Conservation (phyloP, 2,797 vertebrate genomes). For the Myotis planiceps region DNA sequence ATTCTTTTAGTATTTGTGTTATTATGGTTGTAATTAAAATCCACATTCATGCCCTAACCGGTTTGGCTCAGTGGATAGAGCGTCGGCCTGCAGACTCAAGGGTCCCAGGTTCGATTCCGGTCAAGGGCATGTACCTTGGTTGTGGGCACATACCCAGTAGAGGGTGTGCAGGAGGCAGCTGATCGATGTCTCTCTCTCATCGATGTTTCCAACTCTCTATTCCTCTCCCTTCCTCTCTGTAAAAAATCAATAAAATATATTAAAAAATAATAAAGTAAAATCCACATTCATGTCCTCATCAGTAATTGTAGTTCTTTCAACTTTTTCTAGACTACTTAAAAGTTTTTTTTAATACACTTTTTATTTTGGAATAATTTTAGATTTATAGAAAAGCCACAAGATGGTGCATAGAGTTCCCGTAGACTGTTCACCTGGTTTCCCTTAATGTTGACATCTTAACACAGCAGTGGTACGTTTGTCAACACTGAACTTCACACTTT, state of each 20-base stretch:
- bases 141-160: too few species aligned
- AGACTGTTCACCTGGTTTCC: neutral
- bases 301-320: conserved; percentile 15
- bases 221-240: too few species aligned
- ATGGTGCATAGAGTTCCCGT: neutral
- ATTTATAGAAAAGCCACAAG: conserved; percentile 17
- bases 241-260: too few species aligned
- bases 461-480: neutral
- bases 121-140: too few species aligned
- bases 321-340: conserved; percentile 4
- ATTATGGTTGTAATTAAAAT: neutral
- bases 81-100: too few species aligned
- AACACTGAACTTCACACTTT: neutral
- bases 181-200: too few species aligned
- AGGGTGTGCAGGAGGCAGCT: too few species aligned
- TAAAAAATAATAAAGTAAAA: neutral
- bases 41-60: neutral
- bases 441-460: neutral
- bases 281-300: neutral
- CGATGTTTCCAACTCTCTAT: too few species aligned
- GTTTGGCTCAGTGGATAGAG: too few species aligned
- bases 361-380: conserved; percentile 33
- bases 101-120: too few species aligned
- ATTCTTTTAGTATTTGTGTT: conserved; percentile 14
- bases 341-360: conserved; percentile 1